A percentile compares a stretch with the other conserved stretches of the same genome.
Evolutionary conservation across 2,888 invertebrate genomes (phyloP).

Genomic region (Spisula subtruncata): DNA sequence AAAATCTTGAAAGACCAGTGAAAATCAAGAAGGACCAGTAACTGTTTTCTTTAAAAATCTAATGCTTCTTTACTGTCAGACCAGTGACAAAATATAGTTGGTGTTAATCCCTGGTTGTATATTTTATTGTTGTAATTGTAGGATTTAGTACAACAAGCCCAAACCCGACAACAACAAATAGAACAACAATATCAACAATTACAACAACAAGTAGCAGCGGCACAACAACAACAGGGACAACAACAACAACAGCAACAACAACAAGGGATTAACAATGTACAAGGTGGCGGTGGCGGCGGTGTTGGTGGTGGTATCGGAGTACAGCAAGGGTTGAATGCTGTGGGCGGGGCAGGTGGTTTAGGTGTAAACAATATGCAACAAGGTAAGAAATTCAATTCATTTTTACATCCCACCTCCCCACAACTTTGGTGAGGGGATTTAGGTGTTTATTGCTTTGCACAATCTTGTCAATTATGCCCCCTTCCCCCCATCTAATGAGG

Average conservation of each 20-base stretch:
- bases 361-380: background rate
- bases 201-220: conserved; percentile 36
- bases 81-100: too few relatives aligned
- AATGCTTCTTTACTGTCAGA: too few relatives aligned
- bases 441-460: too few relatives aligned
- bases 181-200: conserved; percentile 57
- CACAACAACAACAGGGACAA: conserved; percentile 32
- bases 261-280: background rate
- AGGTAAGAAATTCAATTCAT: background rate
- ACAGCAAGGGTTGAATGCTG: background rate
- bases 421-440: too few relatives aligned
- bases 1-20: too few relatives aligned
- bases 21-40: too few relatives aligned
- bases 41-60: too few relatives aligned
- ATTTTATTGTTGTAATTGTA: conserved; percentile 30
- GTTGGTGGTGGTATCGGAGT: too few relatives aligned
- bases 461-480: too few relatives aligned
- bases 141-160: conserved; percentile 61
- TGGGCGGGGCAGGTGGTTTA: background rate
- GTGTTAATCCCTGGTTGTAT: background rate
- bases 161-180: conserved; percentile 43
- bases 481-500: too few relatives aligned
- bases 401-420: too few relatives aligned
- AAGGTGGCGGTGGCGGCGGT: too few relatives aligned
- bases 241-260: conserved; percentile 28